A percentile compares a stretch with the other conserved stretches of the same genome.
Evolutionary conservation across 2,797 vertebrate species (phyloP).

Genomic region (Fratercula arctica): DNA sequence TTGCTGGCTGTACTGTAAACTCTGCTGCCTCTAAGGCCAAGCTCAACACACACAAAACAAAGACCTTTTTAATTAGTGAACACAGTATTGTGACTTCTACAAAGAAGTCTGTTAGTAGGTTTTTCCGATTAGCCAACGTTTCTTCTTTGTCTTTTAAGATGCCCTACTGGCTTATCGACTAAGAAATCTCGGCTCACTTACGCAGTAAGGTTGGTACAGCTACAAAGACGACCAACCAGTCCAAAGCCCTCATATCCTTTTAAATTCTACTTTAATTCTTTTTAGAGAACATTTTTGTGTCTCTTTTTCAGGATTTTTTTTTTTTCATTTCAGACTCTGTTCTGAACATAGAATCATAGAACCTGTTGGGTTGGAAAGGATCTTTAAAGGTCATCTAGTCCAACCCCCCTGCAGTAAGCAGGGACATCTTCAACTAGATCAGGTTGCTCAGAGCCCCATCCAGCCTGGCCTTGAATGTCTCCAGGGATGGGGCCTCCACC

Average conservation of each 20-base stretch:
- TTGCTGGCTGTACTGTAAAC: neutral
- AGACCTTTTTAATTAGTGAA: neutral
- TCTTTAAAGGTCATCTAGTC: too few relatives aligned
- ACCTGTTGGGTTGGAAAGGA: too few relatives aligned
- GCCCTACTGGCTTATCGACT: accelerated
- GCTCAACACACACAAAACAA: neutral
- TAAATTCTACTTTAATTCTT: neutral
- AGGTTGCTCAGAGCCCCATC: too few relatives aligned
- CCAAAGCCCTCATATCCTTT: neutral
- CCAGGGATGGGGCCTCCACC: too few relatives aligned
- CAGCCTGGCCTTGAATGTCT: too few relatives aligned
- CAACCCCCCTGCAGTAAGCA: too few relatives aligned
- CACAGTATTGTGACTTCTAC: neutral
- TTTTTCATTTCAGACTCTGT: neutral
- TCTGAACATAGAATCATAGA: neutral
- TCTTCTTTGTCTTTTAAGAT: neutral
- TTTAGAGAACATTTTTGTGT: neutral
- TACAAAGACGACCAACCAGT: neutral
- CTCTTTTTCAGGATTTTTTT: neutral
- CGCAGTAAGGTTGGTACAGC: neutral
- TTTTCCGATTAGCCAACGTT: neutral
- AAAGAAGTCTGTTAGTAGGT: neutral
- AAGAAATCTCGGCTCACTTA: neutral
- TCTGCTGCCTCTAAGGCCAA: neutral
- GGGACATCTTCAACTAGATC: too few relatives aligned